Evolutionary conservation across 2,888 invertebrate genomes (phyloP).

Genomic region (Cyclophora punctaria): DNA sequence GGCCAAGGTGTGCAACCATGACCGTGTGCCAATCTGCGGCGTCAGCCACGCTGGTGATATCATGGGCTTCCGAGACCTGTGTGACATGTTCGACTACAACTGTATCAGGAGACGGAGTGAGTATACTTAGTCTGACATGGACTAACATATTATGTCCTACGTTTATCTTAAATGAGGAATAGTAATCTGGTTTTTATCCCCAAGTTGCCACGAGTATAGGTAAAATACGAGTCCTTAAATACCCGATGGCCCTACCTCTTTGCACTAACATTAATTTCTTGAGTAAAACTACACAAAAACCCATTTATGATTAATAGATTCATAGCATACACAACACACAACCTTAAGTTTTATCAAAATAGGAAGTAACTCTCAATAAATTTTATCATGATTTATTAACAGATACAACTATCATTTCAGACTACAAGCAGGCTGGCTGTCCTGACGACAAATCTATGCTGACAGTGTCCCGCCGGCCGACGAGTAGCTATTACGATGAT

Average conservation of each 20-base stretch:
- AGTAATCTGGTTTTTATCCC: no score
- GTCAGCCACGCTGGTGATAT: slow-evolving; percentile 62
- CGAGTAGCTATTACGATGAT: slow-evolving; percentile 58
- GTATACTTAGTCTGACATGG: slow-evolving; percentile 6
- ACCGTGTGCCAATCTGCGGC: slow-evolving; percentile 61
- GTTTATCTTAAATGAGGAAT: no score
- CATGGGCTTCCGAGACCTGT: slow-evolving; percentile 65
- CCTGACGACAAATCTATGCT: slow-evolving; percentile 58
- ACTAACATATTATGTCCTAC: no score
- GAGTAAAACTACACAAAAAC: no score
- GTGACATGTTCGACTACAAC: slow-evolving; percentile 69
- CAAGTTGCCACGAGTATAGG: no score
- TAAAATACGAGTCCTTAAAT: no score
- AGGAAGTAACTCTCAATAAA: no score
- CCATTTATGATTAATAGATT: not conserved
- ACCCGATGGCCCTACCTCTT: no score
- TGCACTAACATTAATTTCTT: no score
- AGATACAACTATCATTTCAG: slow-evolving; percentile 33
- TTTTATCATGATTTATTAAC: not conserved
- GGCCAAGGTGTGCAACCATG: slow-evolving; percentile 68
- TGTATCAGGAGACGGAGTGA: slow-evolving; percentile 61
- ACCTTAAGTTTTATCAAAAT: no score
- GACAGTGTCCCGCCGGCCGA: slow-evolving; percentile 58
- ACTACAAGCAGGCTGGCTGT: slow-evolving; percentile 61
- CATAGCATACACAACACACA: no score